Conservation (phyloP, 64 coral and sea anemone genomes). For the Orbicella faveolata region DNA sequence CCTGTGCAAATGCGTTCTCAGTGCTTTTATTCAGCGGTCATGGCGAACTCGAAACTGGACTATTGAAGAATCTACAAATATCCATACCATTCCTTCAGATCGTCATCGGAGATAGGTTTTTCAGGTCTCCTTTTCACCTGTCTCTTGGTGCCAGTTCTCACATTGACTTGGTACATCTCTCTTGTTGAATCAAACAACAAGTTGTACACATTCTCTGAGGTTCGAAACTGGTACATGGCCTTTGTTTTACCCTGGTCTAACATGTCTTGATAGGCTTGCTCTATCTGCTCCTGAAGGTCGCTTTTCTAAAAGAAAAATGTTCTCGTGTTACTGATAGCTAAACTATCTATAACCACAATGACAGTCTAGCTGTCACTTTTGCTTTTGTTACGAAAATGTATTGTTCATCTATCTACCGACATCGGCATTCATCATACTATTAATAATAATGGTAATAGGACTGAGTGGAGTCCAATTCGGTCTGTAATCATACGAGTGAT, state of each 20-base stretch:
- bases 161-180: conserved; percentile 13
- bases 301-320: not conserved
- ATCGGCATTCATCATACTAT: not conserved
- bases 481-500: too few species aligned
- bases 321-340: too few species aligned
- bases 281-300: not conserved
- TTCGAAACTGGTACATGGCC: not conserved
- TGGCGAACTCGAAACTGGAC: too few species aligned
- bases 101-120: not conserved
- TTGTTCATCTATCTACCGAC: not conserved
- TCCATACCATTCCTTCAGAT: not conserved
- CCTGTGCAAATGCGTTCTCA: too few species aligned
- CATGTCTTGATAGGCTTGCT: not conserved
- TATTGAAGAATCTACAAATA: too few species aligned
- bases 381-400: too few species aligned
- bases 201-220: not conserved
- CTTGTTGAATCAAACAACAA: not conserved
- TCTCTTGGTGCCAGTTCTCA: not conserved
- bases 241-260: not conserved
- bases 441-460: too few species aligned
- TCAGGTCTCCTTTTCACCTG: conserved; percentile 12
- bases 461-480: too few species aligned
- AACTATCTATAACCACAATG: too few species aligned
- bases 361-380: too few species aligned
- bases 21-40: too few species aligned